phyloP scores from a whole-genome alignment of 2,888 invertebrate genomes.

The Lasioglossum pauxillum region DNA sequence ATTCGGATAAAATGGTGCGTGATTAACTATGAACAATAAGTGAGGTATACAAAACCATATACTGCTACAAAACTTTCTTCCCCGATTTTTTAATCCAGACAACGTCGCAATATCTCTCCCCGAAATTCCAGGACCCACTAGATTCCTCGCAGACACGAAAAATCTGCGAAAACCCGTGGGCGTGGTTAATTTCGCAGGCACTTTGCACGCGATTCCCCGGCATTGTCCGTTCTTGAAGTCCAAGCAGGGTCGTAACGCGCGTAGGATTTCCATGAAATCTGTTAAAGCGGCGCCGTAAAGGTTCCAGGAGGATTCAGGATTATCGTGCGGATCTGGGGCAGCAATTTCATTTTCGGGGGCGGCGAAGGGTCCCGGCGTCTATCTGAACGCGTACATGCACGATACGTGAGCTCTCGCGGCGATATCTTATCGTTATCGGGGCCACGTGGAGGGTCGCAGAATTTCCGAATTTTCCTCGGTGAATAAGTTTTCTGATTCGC shows the following conservation, averaged over 20 bases:
- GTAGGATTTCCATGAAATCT: neutral
- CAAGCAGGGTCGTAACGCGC: neutral
- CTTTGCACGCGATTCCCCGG: neutral
- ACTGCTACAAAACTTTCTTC: too few relatives aligned
- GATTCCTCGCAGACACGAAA: neutral
- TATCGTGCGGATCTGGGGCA: neutral
- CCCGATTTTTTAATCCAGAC: neutral
- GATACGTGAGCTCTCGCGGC: neutral
- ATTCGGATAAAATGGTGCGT: too few relatives aligned
- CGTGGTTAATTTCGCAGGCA: neutral
- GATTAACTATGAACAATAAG: too few relatives aligned
- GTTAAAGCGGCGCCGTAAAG: neutral
- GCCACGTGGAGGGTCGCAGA: neutral
- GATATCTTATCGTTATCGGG: constrained; percentile 1
- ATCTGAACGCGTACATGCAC: neutral
- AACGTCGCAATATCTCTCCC: neutral
- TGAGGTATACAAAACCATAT: too few relatives aligned
- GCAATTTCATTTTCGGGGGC: constrained; percentile 3
- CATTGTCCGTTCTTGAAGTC: neutral
- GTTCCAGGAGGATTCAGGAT: neutral
- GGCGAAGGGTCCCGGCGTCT: neutral
- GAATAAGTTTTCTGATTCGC: neutral
- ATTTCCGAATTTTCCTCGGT: neutral
- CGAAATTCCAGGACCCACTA: neutral
- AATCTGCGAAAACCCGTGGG: neutral